Evolutionary conservation across 2,797 vertebrate genomes (phyloP).

Genomic region (Hydrolagus colliei): DNA sequence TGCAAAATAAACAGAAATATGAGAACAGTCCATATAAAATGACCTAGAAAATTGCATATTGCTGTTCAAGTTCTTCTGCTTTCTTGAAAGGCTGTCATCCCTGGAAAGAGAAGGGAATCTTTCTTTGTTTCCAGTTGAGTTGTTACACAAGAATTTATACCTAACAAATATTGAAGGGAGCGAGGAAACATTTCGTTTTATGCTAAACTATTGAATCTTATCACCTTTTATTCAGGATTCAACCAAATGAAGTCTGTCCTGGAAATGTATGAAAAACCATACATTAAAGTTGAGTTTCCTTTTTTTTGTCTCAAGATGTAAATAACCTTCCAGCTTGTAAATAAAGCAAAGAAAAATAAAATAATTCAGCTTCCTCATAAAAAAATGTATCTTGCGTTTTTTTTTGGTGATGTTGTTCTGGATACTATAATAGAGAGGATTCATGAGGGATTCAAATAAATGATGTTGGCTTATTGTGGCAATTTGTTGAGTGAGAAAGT

Average conservation of each 20-base stretch:
- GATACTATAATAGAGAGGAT: conserved; percentile 34
- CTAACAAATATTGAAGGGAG: too few species aligned
- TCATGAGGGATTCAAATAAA: not conserved
- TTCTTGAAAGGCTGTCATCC: not conserved
- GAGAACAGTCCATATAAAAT: not conserved
- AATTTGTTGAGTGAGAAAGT: not conserved
- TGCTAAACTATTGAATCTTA: not conserved
- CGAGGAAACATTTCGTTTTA: not conserved
- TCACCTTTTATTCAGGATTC: not conserved
- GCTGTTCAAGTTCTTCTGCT: not conserved
- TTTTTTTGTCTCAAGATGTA: not conserved
- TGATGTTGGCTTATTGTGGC: not conserved
- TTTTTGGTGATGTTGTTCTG: not conserved
- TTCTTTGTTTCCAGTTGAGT: not conserved
- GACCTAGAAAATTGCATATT: not conserved
- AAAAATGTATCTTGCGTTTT: not conserved
- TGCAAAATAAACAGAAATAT: not conserved
- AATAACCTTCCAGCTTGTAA: not conserved
- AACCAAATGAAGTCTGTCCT: not conserved
- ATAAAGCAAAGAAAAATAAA: not conserved
- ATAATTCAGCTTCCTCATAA: not conserved
- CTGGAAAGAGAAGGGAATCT: not conserved
- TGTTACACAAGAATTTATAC: too few species aligned
- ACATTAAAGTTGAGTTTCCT: not conserved
- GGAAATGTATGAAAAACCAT: not conserved